phyloP scores from a whole-genome alignment of 2,113 vertebrate genomes.

The Grus americana region DNA sequence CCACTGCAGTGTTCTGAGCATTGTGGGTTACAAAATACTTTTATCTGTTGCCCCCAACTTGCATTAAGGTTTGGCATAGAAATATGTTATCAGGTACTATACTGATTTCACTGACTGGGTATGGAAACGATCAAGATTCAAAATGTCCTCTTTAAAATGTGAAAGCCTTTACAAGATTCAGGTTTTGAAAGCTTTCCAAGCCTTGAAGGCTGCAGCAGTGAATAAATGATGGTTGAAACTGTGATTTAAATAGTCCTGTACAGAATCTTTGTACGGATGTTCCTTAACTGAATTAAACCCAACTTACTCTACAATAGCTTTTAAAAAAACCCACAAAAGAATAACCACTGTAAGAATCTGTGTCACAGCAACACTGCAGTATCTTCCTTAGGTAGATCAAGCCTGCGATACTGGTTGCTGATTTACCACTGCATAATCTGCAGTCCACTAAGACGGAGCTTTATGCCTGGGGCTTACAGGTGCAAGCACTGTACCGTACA shows the following conservation, averaged over 20 bases:
- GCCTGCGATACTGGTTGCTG: neutral
- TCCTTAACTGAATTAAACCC: neutral
- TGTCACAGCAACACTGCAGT: neutral
- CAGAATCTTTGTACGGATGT: neutral
- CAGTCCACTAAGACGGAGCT: neutral
- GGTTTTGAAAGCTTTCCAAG: neutral
- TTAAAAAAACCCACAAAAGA: neutral
- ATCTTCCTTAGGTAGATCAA: neutral
- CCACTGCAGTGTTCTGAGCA: neutral
- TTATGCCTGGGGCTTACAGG: slow-evolving; percentile 18
- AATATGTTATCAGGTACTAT: neutral
- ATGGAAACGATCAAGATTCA: neutral
- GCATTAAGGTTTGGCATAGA: neutral
- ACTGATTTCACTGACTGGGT: neutral
- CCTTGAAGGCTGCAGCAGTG: neutral
- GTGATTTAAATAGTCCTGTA: neutral
- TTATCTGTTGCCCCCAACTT: neutral
- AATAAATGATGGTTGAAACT: neutral
- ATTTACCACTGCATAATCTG: neutral
- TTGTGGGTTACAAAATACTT: neutral
- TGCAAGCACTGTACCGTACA: neutral
- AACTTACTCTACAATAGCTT: neutral
- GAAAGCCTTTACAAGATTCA: neutral
- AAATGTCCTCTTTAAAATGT: neutral
- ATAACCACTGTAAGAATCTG: neutral